These are phyloP conservation scores for Spodoptera littoralis DNA, from an alignment of 2,888 invertebrate species.

Conservation along the genomic window DNA sequence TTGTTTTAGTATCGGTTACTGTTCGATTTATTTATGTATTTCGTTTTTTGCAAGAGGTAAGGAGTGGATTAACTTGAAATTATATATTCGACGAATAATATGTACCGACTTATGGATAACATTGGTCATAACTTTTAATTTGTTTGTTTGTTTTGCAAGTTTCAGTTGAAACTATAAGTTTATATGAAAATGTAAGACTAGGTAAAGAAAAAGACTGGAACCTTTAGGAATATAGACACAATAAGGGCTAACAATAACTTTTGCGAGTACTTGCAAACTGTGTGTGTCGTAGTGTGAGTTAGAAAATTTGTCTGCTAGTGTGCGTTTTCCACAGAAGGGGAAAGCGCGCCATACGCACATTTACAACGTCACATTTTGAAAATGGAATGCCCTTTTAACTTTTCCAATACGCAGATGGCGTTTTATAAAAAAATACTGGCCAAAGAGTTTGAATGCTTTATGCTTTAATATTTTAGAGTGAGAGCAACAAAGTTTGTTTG, in stretches of 20 bases:
- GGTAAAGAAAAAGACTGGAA: slow-evolving; percentile 11
- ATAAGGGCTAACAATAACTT: slow-evolving; percentile 32
- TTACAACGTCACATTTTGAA: slow-evolving; percentile 74
- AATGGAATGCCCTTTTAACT: slow-evolving; percentile 81
- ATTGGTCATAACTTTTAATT: slow-evolving; percentile 20
- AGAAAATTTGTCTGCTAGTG: slow-evolving; percentile 60
- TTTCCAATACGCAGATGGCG: slow-evolving; percentile 72
- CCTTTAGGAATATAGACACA: slow-evolving; percentile 24
- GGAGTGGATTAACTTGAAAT: slow-evolving; percentile 73
- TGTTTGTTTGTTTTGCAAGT: slow-evolving; percentile 3
- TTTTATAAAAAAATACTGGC: slow-evolving; percentile 37
- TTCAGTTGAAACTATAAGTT: slow-evolving; percentile 10
- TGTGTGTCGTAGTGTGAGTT: slow-evolving; percentile 52
- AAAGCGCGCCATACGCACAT: slow-evolving; percentile 75
- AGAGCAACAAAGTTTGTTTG: slow-evolving; percentile 8
- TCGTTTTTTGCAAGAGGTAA: slow-evolving; percentile 76
- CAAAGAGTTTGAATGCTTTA: slow-evolving; percentile 25
- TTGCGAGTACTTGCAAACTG: slow-evolving; percentile 29
- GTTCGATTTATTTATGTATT: slow-evolving; percentile 83
- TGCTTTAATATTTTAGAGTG: slow-evolving; percentile 22
- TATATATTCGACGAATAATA: slow-evolving; percentile 51
- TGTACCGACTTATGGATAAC: slow-evolving; percentile 26
- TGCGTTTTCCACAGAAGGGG: slow-evolving; percentile 78
- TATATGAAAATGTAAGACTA: slow-evolving; percentile 7
- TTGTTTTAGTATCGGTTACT: slow-evolving; percentile 86